Evolutionary conservation across 2,113 vertebrate species (phyloP), one percentile per base, ranked within the genome.

Genomic region (Mirza zaza): DNA sequence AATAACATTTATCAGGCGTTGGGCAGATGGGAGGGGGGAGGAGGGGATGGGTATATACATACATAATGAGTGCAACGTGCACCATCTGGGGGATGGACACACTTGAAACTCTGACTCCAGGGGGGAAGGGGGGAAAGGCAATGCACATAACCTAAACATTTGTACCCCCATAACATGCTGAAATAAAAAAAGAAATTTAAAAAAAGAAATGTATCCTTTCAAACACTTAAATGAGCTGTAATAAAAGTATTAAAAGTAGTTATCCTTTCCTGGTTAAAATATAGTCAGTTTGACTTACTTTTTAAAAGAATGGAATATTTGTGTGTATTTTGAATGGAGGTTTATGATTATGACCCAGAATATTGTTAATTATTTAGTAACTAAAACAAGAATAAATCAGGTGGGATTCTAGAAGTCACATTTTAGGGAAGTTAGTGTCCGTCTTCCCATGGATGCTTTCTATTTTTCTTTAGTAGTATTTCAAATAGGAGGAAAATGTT

Each of bases 341-440:
- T 39, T 93, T 87, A 55, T 45, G 23, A 89, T 87, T 80, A 61
- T 50, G 55, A 80, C 52, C 36, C 14, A 77, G 48, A 81, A 91
- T 92, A 50, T 6, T 96, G 63, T 83, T 55, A 70, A n/a, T n/a
- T 57, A n/a, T 70, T 95, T 96, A 76, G 57, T 70, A 89, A 79
- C 34, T 86, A 93, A 88, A 93, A 90, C 85, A 87, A 95, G 29
- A 94, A 83, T 39, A 96, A 79, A 87, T 79, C 50, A 59, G 21
- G 10, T 10, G 83, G 34, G 9, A 83, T 27, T 86, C 36, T 57
- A 73, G 17, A 95, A 52, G 21, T 92, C 52, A 73, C 21, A 87
- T 57, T 87, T 71, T 75, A 57, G 17, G 18, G n/a, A 89, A 90
- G 29, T 82, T 81, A 93, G 21, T 34, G 61, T 27, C 17, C 91